Evolutionary conservation across 2,888 invertebrate genomes (phyloP).

Genomic region (Sarcophaga carnaria): DNA sequence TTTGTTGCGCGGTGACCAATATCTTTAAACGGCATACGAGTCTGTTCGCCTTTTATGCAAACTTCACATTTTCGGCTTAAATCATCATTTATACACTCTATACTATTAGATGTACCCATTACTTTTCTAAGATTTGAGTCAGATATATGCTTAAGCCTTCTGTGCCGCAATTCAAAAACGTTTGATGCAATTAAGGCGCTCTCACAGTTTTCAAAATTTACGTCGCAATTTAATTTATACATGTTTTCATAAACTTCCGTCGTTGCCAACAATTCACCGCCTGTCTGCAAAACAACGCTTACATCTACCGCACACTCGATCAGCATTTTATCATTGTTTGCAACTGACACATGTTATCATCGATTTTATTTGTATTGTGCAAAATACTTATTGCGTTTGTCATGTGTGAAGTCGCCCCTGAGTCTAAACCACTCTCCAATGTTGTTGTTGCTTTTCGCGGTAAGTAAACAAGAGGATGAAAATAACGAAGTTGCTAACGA

Average conservation of each 20-base stretch:
- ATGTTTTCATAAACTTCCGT: constrained; percentile 14
- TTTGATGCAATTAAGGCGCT: constrained; percentile 35
- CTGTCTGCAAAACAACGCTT: constrained; percentile 14
- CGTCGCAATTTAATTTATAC: constrained; percentile 14
- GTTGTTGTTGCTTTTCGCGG: neutral
- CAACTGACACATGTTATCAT: constrained; percentile 15
- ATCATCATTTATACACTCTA: neutral
- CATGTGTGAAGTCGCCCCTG: constrained; percentile 24
- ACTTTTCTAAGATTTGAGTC: constrained; percentile 18
- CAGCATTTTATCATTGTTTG: constrained; percentile 23
- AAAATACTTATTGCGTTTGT: constrained; percentile 43
- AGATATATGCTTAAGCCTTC: constrained; percentile 45
- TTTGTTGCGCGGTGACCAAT: constrained; percentile 37
- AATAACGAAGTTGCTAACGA: neutral
- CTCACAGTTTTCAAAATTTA: neutral
- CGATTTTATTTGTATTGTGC: neutral
- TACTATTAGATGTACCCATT: neutral
- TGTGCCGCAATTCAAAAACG: constrained; percentile 41
- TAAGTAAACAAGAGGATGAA: neutral
- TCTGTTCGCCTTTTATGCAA: constrained; percentile 48
- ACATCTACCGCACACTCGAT: constrained; percentile 15
- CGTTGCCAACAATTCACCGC: neutral
- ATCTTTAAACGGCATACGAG: constrained; percentile 36
- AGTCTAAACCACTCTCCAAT: constrained; percentile 20
- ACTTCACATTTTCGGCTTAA: constrained; percentile 9